Base-by-base conservation (phyloP, 1,140 invertebrate genomes). In the Sinonovacula constricta region DNA sequence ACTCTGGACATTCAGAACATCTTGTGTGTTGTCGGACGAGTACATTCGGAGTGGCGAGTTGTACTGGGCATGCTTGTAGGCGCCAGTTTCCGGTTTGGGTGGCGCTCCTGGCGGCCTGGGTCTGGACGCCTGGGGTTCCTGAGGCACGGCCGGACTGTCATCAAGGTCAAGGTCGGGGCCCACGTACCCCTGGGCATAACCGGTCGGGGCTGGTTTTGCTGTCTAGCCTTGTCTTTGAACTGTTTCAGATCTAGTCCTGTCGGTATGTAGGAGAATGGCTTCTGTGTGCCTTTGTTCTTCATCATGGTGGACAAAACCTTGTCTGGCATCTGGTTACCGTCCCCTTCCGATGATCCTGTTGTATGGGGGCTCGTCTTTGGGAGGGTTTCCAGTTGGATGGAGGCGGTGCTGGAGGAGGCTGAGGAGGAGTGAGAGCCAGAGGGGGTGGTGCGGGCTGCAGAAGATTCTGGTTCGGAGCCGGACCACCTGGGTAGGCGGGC, bases 251-350 rank as follows among this genome's bases (percentile, higher is more conserved):
- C 84, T 3, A 85, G 86, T 30, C 86, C 88, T 39, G 82, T 76
- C 10, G 82, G 83, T 24, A 85, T 80, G 56, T 89, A 89, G 0
- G 88, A 83, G 80, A 89, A 89, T 56, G 88, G 88, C 63, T 89
- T 89, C 15, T 86, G 82, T 3, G 82, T 85, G 22, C 82, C 84
- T 30, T 81, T 71, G 31, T 86, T 81, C 36, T 87, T 82, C 71
- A 88, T 22, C 82, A 85, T 85, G 3, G 80, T 81, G 63, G 79
- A 83, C 14, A 85, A 56, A 2, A 85, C 69, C 49, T 75, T 79
- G 36, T 83, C 84, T 1, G 84, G 84, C 28, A 85, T 77, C 34
- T 65, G 77, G 12, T 62, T 22, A n/a, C 60, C 66, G 7, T 33
- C 54, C 1, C 33, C 56, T 14, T 54, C 51, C 18, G 22, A 53